Base-by-base conservation (phyloP, 2,113 vertebrate genomes). In the Sinocyclocheilus maitianheensis region DNA sequence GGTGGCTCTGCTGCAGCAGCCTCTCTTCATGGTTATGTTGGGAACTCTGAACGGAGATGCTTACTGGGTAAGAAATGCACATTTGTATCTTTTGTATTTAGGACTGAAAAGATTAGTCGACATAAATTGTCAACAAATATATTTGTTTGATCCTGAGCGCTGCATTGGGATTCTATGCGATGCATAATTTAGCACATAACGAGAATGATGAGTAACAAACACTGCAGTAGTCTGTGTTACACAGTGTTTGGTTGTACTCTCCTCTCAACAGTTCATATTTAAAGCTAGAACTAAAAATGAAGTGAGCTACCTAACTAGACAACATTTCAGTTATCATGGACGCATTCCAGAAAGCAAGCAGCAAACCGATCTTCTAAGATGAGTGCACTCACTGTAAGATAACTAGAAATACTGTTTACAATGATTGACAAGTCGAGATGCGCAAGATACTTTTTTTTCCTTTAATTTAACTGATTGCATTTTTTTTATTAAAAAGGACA, bases 1-100 rank as follows among this genome's bases (percentile, higher is more conserved):
- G 88, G 88, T 97, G 0, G 97, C 96, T 1, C 94, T 98, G 65
- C 93, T 98, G 24, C 97, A 97, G 90, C 96, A 97, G 91, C 96
- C 93, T 0, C 95, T 98, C 84, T 97, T 97, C 91, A 96, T 96
- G n/a, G 90, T 87, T 14, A 94, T 97, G 96, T 90, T 97, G 40
- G 96, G 94, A 20, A 94, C 94, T 0, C 88, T 97, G 14, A 37
- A 92, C 0, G 96, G 96, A 85, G 85, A 97, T 74, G 91, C 94
- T 48, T 96, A 95, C 91, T 95, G 94, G 95, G 97, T 97, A 90
- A 96, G 96, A 77, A n/a, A 62, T 13, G 58, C 16, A 37, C 5
- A n/a, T 55, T 83, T 83, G 0, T 48, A 34, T 9, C n/a, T 51
- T 12, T 4, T 71, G 20, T 11, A 20, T 71, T 4, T 18, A 69